Conservation (phyloP, 2,888 invertebrate species). For the Limnephilus lunatus region DNA sequence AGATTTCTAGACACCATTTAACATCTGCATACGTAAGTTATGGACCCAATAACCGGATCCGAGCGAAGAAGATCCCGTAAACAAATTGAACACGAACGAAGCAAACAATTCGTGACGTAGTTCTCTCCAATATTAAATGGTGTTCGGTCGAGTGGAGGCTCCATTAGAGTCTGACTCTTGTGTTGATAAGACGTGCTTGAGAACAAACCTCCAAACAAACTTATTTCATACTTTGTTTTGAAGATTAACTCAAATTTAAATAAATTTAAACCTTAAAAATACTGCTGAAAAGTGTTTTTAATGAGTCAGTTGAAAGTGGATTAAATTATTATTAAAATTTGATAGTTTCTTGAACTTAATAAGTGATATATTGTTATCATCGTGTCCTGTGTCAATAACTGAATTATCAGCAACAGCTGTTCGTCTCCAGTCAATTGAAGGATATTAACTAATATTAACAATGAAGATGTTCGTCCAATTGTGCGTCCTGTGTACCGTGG, state of each 20-base stretch:
- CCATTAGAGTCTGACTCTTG: slow-evolving; percentile 3
- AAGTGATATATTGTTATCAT: not conserved
- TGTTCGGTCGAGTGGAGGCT: not conserved
- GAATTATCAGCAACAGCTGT: not conserved
- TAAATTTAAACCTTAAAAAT: not conserved
- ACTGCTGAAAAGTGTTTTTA: not conserved
- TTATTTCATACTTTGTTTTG: not conserved
- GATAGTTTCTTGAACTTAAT: not conserved
- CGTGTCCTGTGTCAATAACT: not conserved
- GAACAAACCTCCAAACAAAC: not conserved
- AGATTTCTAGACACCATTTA: slow-evolving; percentile 31
- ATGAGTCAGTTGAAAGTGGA: not conserved
- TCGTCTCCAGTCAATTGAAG: not conserved
- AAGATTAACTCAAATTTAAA: not conserved
- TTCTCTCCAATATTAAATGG: slow-evolving; percentile 4
- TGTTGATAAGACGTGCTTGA: slow-evolving; percentile 15
- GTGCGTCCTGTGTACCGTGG: not conserved
- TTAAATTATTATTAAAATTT: not conserved
- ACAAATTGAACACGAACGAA: slow-evolving; percentile 19
- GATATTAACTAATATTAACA: not conserved
- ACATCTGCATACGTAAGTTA: slow-evolving; percentile 21
- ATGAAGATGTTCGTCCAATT: slow-evolving; percentile 7
- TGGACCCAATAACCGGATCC: slow-evolving; percentile 23
- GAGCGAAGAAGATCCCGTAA: slow-evolving; percentile 24
- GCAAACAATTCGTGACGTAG: slow-evolving; percentile 26